phyloP scores from a whole-genome alignment of 2,888 invertebrate genomes.

The Anthophora plumipes region DNA sequence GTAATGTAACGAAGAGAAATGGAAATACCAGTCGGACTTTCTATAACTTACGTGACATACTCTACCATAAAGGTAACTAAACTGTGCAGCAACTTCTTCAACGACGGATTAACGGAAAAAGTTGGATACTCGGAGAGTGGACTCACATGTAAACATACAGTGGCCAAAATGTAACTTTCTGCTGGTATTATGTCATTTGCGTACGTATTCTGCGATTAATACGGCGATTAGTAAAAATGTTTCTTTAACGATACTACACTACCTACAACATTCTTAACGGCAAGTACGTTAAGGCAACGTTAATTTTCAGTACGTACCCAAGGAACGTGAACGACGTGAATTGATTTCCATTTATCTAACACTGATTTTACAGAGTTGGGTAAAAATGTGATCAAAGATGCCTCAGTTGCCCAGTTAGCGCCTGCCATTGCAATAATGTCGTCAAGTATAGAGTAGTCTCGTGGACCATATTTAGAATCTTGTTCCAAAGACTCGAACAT shows the following conservation, averaged over 20 bases:
- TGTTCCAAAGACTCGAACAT: slow-evolving; percentile 83
- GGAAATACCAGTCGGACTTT: neutral
- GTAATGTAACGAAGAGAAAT: neutral
- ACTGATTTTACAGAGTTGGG: slow-evolving; percentile 86
- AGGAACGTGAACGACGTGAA: slow-evolving; percentile 86
- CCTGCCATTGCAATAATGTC: slow-evolving; percentile 82
- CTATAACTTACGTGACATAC: slow-evolving; percentile 86
- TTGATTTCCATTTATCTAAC: slow-evolving; percentile 88
- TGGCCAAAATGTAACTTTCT: slow-evolving; percentile 92
- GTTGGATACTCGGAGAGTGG: slow-evolving; percentile 87
- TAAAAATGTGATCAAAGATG: slow-evolving; percentile 85
- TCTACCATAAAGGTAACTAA: slow-evolving; percentile 88
- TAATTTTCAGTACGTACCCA: slow-evolving; percentile 84
- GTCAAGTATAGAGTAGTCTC: slow-evolving; percentile 85
- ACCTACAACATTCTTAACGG: no score
- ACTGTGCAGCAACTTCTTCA: slow-evolving; percentile 88
- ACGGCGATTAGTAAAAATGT: neutral
- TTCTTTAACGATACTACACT: no score
- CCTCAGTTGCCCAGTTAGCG: slow-evolving; percentile 85
- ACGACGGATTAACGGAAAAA: slow-evolving; percentile 87
- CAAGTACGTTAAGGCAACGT: no score
- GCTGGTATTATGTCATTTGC: slow-evolving; percentile 92
- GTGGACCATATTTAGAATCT: slow-evolving; percentile 84
- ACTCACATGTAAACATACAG: slow-evolving; percentile 89
- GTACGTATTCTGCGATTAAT: slow-evolving; percentile 87